Base-by-base conservation (phyloP, 2,113 vertebrate genomes). In the Amia ocellicauda region DNA sequence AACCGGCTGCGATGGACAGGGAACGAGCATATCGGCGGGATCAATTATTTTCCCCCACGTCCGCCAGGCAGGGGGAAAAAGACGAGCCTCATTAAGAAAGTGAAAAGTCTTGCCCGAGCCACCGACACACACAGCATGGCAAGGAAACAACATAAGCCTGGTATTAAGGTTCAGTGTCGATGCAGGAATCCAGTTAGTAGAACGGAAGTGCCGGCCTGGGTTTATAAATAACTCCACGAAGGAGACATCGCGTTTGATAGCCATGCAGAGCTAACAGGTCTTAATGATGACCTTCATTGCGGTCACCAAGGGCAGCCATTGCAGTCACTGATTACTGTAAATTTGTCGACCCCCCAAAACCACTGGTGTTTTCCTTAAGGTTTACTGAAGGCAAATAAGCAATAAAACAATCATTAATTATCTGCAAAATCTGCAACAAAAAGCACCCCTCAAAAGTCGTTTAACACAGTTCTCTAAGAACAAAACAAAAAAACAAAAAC, bases 111-210 rank as follows among this genome's bases (percentile, higher is more conserved):
- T 11, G 16, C 5, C n/a, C 45, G 4, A 1, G 11, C n/a, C 16
- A 47, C 45, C 13, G 43, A 16, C 43, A 47, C n/a, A n/a, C n/a
- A 7, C 14, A 2, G 45, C n/a, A 19, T 17, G n/a, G 45, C n/a
- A 47, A 17, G 45, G 4, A 13, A 47, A 17, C 14, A 47, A 23
- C 51, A 22, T 53, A 53, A 53, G 51, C 20, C 20, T 23, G 24
- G 20, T 27, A 53, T 53, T 53, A 53, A 53, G 51, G 51, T 23
- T 23, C 51, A 53, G 3, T 53, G 51, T 23, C 51, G 24, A 53
- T 23, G 51, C 19, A 53, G 51, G 51, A 53, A 53, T 4, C 51
- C 51, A 23, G 51, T 53, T 53, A 53, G 51, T 16, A 11, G 51
- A 16, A 11, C 14, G 20, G 20, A 53, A 53, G 20, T n/a, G 9